These are phyloP conservation scores for Phengaris arion DNA, from an alignment of 2,888 invertebrate species.

Conservation along the genomic window DNA sequence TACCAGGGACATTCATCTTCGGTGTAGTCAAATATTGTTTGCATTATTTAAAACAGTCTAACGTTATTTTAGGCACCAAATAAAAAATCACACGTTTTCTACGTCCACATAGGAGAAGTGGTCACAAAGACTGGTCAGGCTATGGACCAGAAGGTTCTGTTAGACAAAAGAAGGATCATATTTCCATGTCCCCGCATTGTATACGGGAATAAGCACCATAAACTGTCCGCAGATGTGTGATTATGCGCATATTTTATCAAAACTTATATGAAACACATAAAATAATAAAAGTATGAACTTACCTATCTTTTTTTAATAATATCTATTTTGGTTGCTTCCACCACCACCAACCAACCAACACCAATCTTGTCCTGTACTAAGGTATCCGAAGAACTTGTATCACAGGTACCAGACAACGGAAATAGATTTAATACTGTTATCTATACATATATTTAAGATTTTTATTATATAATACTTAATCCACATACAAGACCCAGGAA, in stretches of 20 bases:
- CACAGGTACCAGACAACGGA: no score
- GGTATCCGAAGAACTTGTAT: no score
- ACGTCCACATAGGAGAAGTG: slow-evolving; percentile 66
- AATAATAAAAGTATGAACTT: neutral
- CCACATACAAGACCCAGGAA: no score
- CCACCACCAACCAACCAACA: no score
- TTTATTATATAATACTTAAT: neutral
- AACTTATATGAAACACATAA: neutral
- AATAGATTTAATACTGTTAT: no score
- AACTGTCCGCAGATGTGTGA: slow-evolving; percentile 41
- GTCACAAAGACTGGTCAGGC: slow-evolving; percentile 70
- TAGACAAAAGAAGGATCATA: slow-evolving; percentile 60
- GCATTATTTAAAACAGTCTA: slow-evolving; percentile 51
- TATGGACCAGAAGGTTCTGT: slow-evolving; percentile 58
- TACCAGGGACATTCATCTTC: slow-evolving; percentile 77
- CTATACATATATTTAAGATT: no score
- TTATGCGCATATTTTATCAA: neutral
- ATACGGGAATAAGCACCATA: slow-evolving; percentile 59
- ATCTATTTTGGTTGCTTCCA: no score
- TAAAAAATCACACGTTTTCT: slow-evolving; percentile 35
- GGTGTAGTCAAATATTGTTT: slow-evolving; percentile 60
- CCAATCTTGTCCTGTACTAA: no score
- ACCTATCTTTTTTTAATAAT: no score
- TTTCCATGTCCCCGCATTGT: slow-evolving; percentile 61
- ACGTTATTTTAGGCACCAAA: slow-evolving; percentile 54